Evolutionary conservation across 2,113 vertebrate genomes (phyloP).

Genomic region (Mormyrus lacerda): DNA sequence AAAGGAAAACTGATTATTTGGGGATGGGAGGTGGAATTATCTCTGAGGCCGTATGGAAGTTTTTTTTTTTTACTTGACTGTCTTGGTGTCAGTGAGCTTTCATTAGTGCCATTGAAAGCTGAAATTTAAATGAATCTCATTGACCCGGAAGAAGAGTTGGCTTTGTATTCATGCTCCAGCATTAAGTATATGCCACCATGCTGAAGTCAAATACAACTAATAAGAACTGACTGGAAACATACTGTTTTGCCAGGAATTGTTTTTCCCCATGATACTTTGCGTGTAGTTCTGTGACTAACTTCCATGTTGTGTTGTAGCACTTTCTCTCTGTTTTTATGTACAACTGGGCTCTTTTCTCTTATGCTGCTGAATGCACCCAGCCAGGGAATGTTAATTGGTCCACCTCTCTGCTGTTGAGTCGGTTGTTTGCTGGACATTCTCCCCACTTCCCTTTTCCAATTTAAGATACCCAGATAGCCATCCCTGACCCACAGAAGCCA

Average conservation of each 20-base stretch:
- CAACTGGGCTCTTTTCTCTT: not conserved
- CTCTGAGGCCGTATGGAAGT: not conserved
- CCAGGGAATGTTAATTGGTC: not conserved
- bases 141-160: not conserved
- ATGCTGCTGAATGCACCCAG: not conserved
- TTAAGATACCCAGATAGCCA: not conserved
- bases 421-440: not conserved
- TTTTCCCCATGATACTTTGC: not conserved
- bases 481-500: not conserved
- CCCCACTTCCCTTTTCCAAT: not conserved
- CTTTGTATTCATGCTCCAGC: not conserved
- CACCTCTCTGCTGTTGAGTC: not conserved
- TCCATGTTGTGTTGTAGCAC: not conserved
- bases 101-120: not conserved
- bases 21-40: not conserved
- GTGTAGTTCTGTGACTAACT: not conserved
- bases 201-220: not conserved
- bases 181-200: not conserved
- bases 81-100: not conserved
- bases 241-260: not conserved
- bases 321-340: not conserved
- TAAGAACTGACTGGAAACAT: not conserved
- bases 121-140: not conserved
- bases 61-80: not conserved
- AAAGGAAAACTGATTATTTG: constrained; percentile 6